Conservation (phyloP, 2,113 vertebrate species). For the Calidris pygmaea region DNA sequence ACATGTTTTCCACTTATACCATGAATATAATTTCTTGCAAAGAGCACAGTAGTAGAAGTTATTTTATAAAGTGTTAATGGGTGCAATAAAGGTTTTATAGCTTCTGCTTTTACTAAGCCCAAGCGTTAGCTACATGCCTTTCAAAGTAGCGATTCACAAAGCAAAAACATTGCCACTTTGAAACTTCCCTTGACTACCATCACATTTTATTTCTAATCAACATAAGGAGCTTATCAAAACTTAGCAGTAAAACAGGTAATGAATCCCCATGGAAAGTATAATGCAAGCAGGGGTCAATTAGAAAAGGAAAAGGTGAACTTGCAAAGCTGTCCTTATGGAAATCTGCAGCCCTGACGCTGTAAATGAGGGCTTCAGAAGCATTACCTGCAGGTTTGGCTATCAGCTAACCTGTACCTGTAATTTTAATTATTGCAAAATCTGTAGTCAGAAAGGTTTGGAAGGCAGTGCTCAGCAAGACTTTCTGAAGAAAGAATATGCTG, state of each 20-base stretch:
- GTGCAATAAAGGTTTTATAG: conserved; percentile 2
- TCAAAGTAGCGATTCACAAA: conserved; percentile 7
- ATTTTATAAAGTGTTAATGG: conserved; percentile 6
- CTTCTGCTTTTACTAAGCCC: conserved; percentile 1
- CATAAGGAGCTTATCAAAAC: not conserved
- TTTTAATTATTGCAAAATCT: conserved; percentile 2
- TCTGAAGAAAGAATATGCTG: not conserved
- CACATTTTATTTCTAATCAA: conserved; percentile 3
- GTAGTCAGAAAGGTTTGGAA: not conserved
- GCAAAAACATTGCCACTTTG: not conserved
- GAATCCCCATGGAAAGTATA: not conserved
- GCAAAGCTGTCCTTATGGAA: not conserved
- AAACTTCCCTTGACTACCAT: not conserved
- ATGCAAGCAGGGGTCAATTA: conserved; percentile 31
- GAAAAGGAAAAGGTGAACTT: conserved; percentile 25
- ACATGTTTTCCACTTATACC: not conserved
- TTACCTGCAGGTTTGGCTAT: not conserved
- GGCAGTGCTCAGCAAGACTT: not conserved
- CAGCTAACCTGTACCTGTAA: not conserved
- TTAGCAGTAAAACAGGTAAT: conserved; percentile 1
- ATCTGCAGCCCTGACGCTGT: not conserved
- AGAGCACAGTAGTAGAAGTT: not conserved
- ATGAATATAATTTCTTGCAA: conserved; percentile 1
- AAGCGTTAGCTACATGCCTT: not conserved
- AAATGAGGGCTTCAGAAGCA: not conserved